These are phyloP conservation scores for Gibbula magus DNA, from an alignment of 2,888 invertebrate genomes.

Conservation along the genomic window DNA sequence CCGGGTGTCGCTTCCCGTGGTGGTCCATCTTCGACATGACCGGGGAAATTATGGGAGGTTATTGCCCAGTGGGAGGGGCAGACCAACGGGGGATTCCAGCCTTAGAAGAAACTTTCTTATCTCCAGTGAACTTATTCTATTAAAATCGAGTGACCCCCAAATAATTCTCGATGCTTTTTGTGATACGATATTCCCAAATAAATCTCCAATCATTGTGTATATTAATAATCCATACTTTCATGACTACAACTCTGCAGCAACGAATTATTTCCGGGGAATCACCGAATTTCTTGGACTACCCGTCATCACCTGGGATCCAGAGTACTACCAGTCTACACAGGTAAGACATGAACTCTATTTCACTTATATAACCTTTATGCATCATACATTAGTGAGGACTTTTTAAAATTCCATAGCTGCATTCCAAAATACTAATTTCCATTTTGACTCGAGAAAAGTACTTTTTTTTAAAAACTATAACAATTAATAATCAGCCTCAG, in stretches of 20 bases:
- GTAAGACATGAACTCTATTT: slow-evolving; percentile 32
- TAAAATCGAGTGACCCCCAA: slow-evolving; percentile 31
- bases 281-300: slow-evolving; percentile 51
- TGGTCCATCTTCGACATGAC: slow-evolving; percentile 23
- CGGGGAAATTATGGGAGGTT: neutral
- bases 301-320: slow-evolving; percentile 56
- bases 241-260: slow-evolving; percentile 37
- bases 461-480: too few species aligned
- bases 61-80: neutral
- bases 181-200: slow-evolving; percentile 46
- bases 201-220: slow-evolving; percentile 48
- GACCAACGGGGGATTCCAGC: neutral
- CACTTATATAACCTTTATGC: too few species aligned
- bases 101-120: neutral
- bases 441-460: too few species aligned
- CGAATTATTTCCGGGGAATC: slow-evolving; percentile 49
- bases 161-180: slow-evolving; percentile 53
- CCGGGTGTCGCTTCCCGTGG: neutral
- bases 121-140: neutral
- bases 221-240: slow-evolving; percentile 43
- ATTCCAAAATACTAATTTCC: too few species aligned
- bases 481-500: too few species aligned
- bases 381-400: too few species aligned
- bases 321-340: slow-evolving; percentile 52
- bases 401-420: too few species aligned